Evolutionary conservation across 2,888 invertebrate genomes (phyloP).

Genomic region (Bugula neritina): DNA sequence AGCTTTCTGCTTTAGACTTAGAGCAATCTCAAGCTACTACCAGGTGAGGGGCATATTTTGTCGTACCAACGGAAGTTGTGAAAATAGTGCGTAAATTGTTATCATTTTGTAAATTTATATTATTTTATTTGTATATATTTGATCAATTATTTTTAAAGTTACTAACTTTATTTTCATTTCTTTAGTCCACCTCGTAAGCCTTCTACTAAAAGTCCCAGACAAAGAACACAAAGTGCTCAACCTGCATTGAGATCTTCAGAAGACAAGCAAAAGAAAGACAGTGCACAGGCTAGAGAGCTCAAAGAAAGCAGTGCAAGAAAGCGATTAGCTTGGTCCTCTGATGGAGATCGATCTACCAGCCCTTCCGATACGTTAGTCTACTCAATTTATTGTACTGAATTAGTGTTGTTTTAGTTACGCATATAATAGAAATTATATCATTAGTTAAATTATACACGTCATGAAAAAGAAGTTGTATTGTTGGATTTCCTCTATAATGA

Average conservation of each 20-base stretch:
- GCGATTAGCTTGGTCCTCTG: slow-evolving; percentile 11
- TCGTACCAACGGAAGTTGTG: too few relatives aligned
- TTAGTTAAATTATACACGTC: too few relatives aligned
- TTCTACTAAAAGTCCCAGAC: not conserved
- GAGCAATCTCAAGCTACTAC: slow-evolving; percentile 1
- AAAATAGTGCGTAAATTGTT: too few relatives aligned
- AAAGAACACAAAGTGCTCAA: slow-evolving; percentile 9
- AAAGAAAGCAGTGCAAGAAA: not conserved
- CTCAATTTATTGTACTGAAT: too few relatives aligned
- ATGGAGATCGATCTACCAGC: slow-evolving; percentile 21
- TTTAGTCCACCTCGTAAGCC: not conserved
- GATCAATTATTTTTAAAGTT: too few relatives aligned
- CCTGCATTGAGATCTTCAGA: not conserved
- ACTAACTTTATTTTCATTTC: too few relatives aligned
- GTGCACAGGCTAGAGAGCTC: not conserved
- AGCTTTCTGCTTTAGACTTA: slow-evolving; percentile 10
- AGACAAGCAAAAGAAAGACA: not conserved
- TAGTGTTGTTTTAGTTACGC: too few relatives aligned
- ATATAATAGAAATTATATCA: too few relatives aligned
- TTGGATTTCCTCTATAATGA: too few relatives aligned
- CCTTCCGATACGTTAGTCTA: slow-evolving; percentile 5
- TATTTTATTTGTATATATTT: too few relatives aligned
- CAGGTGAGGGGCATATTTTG: not conserved
- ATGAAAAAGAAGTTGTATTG: too few relatives aligned
- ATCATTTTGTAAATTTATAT: too few relatives aligned